Percentiles rank a stretch among this genome's conserved stretches.
phyloP scores from a whole-genome alignment of 2,888 invertebrate species.

The Epirrhoe tristata region DNA sequence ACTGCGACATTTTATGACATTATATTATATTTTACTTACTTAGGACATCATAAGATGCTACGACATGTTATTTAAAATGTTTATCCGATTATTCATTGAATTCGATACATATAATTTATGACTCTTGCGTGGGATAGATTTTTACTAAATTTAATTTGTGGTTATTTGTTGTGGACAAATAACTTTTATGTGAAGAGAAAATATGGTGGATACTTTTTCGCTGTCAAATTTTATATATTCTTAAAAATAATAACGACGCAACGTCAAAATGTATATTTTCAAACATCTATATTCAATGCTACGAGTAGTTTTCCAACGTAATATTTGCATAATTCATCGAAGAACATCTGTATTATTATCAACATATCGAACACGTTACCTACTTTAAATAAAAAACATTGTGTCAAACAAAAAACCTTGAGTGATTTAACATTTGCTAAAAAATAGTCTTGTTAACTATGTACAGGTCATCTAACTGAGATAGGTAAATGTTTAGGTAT shows the following conservation, averaged over 20 bases:
- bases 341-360: not conserved
- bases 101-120: not conserved
- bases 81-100: not conserved
- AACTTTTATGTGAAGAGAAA: too few species aligned
- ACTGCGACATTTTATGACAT: too few species aligned
- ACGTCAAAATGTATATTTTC: not conserved
- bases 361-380: not conserved
- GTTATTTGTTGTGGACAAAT: too few species aligned
- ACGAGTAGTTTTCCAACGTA: conserved; percentile 18
- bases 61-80: not conserved
- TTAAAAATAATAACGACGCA: not conserved
- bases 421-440: not conserved
- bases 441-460: not conserved
- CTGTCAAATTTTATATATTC: not conserved
- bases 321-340: conserved; percentile 20
- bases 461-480: not conserved
- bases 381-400: not conserved
- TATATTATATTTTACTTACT: too few species aligned
- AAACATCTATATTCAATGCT: not conserved
- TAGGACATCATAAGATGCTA: conserved; percentile 3
- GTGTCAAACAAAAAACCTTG: not conserved
- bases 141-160: too few species aligned
- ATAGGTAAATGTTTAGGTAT: not conserved
- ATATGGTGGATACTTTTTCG: too few species aligned
- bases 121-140: not conserved